Evolutionary conservation across 2,888 invertebrate species (phyloP), one percentile per base, ranked within the genome.

Genomic region (Tipula unca): DNA sequence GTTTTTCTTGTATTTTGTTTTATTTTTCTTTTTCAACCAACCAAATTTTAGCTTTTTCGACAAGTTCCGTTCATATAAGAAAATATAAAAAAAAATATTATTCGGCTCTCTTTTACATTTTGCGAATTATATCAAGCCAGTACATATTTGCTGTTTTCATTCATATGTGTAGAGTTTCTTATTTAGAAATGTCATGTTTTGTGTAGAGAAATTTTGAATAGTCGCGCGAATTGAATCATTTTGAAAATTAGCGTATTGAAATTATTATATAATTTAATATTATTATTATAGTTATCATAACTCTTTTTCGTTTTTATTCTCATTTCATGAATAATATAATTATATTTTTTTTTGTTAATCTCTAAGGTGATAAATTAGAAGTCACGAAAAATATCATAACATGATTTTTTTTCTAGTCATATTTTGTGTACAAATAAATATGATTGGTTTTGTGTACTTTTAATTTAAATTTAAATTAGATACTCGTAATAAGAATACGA

Each of bases 41-140:
- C 83, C 83, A 83, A 83, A 83, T 8, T 83, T 83, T 35, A 83
- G 83, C n/a, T 29, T 83, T 83, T 83, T 29, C 35, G 83, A 83
- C 35, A 83, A 83, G 83, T 32, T 17, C 83, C 35, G 83, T 83
- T 83, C 83, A n/a, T 17, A 69, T 69, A 69, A 69, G 69, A 69
- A 69, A 69, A 69, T 69, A 69, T 10, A 69, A 69, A 69, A 48
- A 48, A 48, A 29, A 82, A 25, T 17, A 82, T 32, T 32, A 32
- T 32, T 83, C 10, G 83, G 83, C 83, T 83, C 29, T 32, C 83
- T 83, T 83, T 83, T 32, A 32, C 29, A 83, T 83, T 32, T 83
- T 83, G 83, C 83, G 35, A 83, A 83, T 83, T 83, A 83, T 83
- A 32, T 83, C 32, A 6, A n/a, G 83, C 83, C 83, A 82, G n/a